Base-by-base conservation (phyloP, 2,113 vertebrate species). In the Willisornis vidua region DNA sequence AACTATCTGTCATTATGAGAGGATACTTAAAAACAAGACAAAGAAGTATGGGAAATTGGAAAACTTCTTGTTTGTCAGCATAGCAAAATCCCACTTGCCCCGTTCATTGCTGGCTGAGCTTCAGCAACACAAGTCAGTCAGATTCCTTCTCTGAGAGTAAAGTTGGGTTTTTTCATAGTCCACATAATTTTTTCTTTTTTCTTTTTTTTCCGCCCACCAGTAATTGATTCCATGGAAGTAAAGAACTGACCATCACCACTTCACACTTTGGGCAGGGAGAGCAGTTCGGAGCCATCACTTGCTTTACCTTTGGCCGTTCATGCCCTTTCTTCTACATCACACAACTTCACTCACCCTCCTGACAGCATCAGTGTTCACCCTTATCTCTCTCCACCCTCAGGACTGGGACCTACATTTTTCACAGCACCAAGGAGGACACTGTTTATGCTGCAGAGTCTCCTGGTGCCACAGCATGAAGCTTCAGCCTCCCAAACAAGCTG, bases 401-500 rank as follows among this genome's bases (percentile, higher is more conserved):
- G 15, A 57, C 14, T 4, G 0, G 28, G 58, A 35, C 51, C 48
- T 41, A 4, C 1, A 0, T 26, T 41, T 70, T 48, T 46, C 35
- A 3, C 4, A 11, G 35, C 75, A 66, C 29, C 19, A 13, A 24
- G 3, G 14, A 17, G 22, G 4, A 76, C 18, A 19, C 31, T 31
- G 31, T 37, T 81, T 87, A n/a, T 39, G 14, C 45, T 12, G 5
- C 4, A 3, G 4, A 37, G 26, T 43, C 45, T 26, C 54, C 9
- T 1, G 3, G n/a, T 43, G 48, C 7, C 52, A 48, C n/a, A 83
- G 31, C 41, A 65, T 12, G 49, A 45, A 68, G 24, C 12, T 24
- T 73, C 55, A 78, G 55, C 62, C 66, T 3, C 0, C 19, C 41
- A 68, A 62, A 54, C 35, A 45, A 57, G 29, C 4, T 0, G 0